Evolutionary conservation across 1,140 invertebrate species (phyloP).

Genomic region (Rhopalosiphum padi): DNA sequence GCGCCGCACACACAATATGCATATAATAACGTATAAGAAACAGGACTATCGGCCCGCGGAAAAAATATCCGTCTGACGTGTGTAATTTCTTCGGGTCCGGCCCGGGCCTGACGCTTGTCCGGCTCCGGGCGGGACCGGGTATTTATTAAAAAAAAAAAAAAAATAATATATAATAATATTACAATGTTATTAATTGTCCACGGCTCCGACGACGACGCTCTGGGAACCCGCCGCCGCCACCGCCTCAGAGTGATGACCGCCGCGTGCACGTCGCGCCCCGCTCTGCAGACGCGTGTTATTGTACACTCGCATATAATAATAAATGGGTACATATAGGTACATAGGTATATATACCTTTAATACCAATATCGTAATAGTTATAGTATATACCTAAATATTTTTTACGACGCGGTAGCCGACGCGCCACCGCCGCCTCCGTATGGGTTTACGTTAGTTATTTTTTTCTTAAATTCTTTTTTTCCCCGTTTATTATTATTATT

Average conservation of each 20-base stretch:
- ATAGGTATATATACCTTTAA: not conserved
- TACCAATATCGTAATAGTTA: not conserved
- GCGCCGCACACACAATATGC: not conserved
- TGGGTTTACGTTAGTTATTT: not conserved
- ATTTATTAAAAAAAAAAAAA: slow-evolving; percentile 31
- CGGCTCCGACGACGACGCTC: slow-evolving; percentile 24
- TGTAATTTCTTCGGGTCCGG: slow-evolving; percentile 45
- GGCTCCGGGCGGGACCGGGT: slow-evolving; percentile 41
- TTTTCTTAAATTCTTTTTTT: slow-evolving; percentile 10
- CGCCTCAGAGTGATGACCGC: slow-evolving; percentile 35
- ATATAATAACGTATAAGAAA: not conserved
- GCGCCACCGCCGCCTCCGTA: not conserved
- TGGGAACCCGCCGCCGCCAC: not conserved
- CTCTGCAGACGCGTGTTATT: not conserved
- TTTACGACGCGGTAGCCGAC: not conserved
- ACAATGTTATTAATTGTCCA: slow-evolving; percentile 55
- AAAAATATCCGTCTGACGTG: slow-evolving; percentile 44
- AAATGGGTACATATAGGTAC: not conserved
- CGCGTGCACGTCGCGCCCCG: not conserved
- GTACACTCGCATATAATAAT: not conserved
- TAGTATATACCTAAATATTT: not conserved
- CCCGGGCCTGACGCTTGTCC: slow-evolving; percentile 19
- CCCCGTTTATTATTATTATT: not conserved
- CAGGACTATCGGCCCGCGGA: slow-evolving; percentile 39
- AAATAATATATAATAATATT: slow-evolving; percentile 21